phyloP scores from a whole-genome alignment of 2,797 vertebrate genomes.

The Channa striata region DNA sequence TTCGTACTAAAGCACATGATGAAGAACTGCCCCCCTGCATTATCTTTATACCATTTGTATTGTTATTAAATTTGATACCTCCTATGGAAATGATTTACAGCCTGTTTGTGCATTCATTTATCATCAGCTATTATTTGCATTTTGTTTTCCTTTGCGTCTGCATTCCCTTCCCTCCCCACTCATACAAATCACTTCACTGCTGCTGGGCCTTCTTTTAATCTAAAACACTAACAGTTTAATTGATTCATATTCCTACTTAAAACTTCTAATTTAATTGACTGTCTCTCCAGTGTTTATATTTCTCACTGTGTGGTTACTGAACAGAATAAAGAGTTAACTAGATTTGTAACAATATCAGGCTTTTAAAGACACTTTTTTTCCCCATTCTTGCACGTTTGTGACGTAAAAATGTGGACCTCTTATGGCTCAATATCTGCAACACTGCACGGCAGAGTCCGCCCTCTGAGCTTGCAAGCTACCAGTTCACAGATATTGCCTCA shows the following conservation, averaged over 20 bases:
- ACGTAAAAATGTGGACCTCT: conserved; percentile 13
- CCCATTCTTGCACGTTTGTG: neutral
- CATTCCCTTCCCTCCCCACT: neutral
- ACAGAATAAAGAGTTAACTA: neutral
- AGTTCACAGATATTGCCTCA: conserved; percentile 49
- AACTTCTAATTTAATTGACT: neutral
- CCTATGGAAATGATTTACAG: neutral
- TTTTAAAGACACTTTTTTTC: neutral
- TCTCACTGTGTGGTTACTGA: neutral
- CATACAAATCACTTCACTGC: neutral
- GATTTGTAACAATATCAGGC: neutral
- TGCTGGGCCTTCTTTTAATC: neutral
- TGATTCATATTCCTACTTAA: neutral
- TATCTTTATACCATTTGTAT: neutral
- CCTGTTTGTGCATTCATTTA: neutral
- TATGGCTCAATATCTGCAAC: conserved; percentile 30
- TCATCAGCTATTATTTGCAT: neutral
- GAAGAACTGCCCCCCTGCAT: neutral
- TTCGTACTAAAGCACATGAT: neutral
- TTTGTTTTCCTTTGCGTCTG: neutral
- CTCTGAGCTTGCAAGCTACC: conserved; percentile 22
- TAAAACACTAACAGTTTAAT: neutral
- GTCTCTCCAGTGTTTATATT: conserved; percentile 1
- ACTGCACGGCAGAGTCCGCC: conserved; percentile 12
- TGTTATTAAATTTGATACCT: neutral